Evolutionary conservation across 2,113 vertebrate genomes (phyloP).

Genomic region (Callorhinus ursinus): DNA sequence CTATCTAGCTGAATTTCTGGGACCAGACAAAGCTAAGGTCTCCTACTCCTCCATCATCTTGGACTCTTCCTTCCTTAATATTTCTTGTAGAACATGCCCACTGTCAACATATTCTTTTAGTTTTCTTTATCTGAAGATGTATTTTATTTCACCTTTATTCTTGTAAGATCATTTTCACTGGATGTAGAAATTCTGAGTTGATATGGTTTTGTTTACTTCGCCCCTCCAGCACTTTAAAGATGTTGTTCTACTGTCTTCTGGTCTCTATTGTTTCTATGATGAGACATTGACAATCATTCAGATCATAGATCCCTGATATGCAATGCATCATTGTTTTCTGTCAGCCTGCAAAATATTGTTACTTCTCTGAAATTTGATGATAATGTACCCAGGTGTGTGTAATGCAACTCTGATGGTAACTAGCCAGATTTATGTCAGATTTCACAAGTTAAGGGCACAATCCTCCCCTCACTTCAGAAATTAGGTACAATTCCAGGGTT

Average conservation of each 20-base stretch:
- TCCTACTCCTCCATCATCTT: background rate
- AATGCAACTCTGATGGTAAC: background rate
- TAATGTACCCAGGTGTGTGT: background rate
- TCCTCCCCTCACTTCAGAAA: background rate
- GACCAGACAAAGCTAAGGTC: background rate
- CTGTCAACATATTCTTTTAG: background rate
- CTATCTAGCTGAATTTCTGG: background rate
- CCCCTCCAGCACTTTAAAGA: background rate
- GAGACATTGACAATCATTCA: background rate
- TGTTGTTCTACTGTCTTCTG: background rate
- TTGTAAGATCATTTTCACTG: background rate
- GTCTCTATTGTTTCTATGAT: background rate
- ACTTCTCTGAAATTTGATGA: background rate
- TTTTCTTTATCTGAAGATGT: constrained; percentile 13
- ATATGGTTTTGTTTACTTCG: background rate
- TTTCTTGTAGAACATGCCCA: background rate
- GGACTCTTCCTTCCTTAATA: background rate
- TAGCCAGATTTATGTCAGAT: background rate
- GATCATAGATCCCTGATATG: background rate
- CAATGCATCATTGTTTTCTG: background rate
- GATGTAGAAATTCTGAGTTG: background rate
- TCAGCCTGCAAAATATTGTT: background rate
- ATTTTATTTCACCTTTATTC: background rate
- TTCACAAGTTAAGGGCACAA: background rate
- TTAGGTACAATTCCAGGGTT: background rate